phyloP scores from a whole-genome alignment of 35 echinoderm and acorn worm genomes.

The Heliocidaris erythrogramma region DNA sequence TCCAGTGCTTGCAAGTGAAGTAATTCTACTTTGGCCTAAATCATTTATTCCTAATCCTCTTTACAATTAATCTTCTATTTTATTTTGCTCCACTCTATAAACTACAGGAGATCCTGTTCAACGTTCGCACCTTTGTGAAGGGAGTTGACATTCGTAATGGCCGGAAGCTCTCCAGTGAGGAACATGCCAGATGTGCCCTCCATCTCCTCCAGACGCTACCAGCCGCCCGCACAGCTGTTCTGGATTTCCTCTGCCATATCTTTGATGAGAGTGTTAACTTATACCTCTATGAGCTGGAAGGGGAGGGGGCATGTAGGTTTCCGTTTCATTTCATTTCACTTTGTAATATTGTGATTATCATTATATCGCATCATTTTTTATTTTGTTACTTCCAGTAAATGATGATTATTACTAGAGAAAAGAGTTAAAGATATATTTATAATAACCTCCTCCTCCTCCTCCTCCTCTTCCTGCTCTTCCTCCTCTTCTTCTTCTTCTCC shows the following conservation, averaged over 20 bases:
- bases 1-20: no score
- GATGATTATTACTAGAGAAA: not conserved
- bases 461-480: no score
- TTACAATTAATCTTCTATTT: no score
- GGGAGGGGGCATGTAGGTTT: conserved; percentile 72
- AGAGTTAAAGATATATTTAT: no score
- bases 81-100: not conserved
- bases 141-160: conserved; percentile 69
- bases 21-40: no score
- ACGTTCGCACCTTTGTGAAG: conserved; percentile 90
- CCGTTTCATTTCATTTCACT: not conserved
- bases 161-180: conserved; percentile 89
- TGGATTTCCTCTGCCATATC: conserved; percentile 92
- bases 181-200: conserved; percentile 87
- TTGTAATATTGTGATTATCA: not conserved
- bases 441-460: not conserved
- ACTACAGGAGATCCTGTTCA: conserved; percentile 74
- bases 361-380: not conserved
- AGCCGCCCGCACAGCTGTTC: conserved; percentile 80
- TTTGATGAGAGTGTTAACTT: conserved; percentile 98
- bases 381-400: not conserved
- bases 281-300: conserved; percentile 91
- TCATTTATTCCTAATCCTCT: no score
- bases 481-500: not conserved
- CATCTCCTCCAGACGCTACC: conserved; percentile 87